Percentiles rank a stretch among this genome's conserved stretches.
Conservation (phyloP, 2,797 vertebrate genomes). For the Thalassophryne amazonica region DNA sequence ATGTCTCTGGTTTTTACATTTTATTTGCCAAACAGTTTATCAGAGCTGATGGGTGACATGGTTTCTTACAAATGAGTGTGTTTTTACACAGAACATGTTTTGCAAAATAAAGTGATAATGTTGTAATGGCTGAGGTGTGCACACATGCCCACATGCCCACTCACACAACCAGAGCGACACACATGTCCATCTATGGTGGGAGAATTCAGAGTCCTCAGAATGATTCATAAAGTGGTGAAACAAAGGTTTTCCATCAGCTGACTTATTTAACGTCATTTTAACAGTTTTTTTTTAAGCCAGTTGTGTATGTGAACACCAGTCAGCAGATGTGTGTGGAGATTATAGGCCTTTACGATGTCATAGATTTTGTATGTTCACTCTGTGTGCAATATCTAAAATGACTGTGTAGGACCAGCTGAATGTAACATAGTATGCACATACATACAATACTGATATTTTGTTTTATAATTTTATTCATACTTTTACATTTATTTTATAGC, state of each 20-base stretch:
- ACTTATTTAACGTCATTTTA: too few relatives aligned
- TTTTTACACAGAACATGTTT: slow-evolving; percentile 35
- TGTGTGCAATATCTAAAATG: too few relatives aligned
- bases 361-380: too few relatives aligned
- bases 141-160: not conserved
- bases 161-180: slow-evolving; percentile 7
- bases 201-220: slow-evolving; percentile 2
- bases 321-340: too few relatives aligned
- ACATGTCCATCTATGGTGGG: slow-evolving; percentile 61
- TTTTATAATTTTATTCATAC: too few relatives aligned
- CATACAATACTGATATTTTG: too few relatives aligned
- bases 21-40: slow-evolving; percentile 8
- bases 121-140: slow-evolving; percentile 11
- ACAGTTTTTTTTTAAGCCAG: too few relatives aligned
- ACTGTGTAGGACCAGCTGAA: too few relatives aligned
- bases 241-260: slow-evolving; percentile 22
- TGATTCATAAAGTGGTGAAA: slow-evolving; percentile 40
- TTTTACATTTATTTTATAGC: too few relatives aligned
- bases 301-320: too few relatives aligned
- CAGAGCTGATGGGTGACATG: not conserved
- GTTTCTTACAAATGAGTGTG: slow-evolving; percentile 32
- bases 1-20: not conserved
- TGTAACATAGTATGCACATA: too few relatives aligned
- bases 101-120: slow-evolving; percentile 40
- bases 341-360: too few relatives aligned